Evolutionary conservation across 1,140 invertebrate genomes (phyloP).

Genomic region (Listronotus oregonensis): DNA sequence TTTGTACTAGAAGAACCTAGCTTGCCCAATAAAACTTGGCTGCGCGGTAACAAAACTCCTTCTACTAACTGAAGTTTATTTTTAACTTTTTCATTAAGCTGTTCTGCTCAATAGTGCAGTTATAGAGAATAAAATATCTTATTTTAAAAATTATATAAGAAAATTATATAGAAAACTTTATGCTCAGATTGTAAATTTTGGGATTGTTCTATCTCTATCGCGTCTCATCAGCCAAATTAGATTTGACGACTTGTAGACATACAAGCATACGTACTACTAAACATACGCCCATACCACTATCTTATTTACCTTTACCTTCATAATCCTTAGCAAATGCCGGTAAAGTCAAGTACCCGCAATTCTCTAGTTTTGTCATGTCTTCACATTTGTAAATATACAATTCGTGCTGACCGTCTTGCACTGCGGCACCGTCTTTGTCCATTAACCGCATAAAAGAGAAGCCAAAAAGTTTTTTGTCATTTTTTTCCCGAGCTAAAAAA

Average conservation of each 20-base stretch:
- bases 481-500: constrained; percentile 78
- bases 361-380: constrained; percentile 75
- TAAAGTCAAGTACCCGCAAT: constrained; percentile 74
- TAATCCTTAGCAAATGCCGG: constrained; percentile 72
- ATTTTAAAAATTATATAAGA: too few species aligned
- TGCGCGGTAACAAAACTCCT: too few species aligned
- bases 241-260: not conserved
- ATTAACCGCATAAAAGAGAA: constrained; percentile 91
- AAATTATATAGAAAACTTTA: too few species aligned
- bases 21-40: too few species aligned
- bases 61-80: too few species aligned
- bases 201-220: too few species aligned
- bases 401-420: constrained; percentile 85
- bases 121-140: too few species aligned
- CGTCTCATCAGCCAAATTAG: too few species aligned
- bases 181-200: too few species aligned
- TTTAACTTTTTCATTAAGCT: too few species aligned
- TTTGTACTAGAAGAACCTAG: too few species aligned
- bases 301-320: constrained; percentile 45
- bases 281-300: not conserved
- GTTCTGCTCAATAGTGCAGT: too few species aligned
- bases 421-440: constrained; percentile 86
- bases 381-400: constrained; percentile 93
- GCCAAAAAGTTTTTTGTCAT: constrained; percentile 89
- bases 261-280: not conserved